These are phyloP conservation scores for Lochmaea crataegi DNA, from an alignment of 2,888 invertebrate species.

Conservation along the genomic window DNA sequence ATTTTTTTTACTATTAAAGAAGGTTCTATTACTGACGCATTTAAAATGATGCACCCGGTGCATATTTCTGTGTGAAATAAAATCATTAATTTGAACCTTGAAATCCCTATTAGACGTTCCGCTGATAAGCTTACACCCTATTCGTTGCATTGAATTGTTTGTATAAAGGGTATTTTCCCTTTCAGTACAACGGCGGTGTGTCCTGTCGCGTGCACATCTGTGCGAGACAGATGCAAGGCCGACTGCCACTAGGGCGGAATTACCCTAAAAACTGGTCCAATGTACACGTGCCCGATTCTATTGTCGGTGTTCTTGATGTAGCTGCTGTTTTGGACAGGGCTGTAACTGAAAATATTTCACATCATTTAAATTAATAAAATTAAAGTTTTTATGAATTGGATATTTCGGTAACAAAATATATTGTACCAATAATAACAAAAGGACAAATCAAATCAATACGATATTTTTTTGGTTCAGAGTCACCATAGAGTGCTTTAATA, in stretches of 20 bases:
- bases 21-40: too few species aligned
- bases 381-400: too few species aligned
- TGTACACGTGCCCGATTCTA: constrained; percentile 37
- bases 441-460: too few species aligned
- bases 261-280: constrained; percentile 35
- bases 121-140: constrained; percentile 27
- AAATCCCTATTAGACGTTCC: constrained; percentile 24
- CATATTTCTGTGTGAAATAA: constrained; percentile 12
- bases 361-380: too few species aligned
- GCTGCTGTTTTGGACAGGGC: constrained; percentile 11
- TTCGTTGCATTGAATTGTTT: constrained; percentile 24
- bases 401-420: too few species aligned
- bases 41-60: too few species aligned
- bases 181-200: constrained; percentile 28
- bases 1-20: too few species aligned
- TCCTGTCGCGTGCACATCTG: constrained; percentile 40
- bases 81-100: constrained; percentile 24
- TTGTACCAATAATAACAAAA: too few species aligned
- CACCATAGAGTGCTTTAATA: too few species aligned
- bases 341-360: not conserved
- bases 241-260: constrained; percentile 15
- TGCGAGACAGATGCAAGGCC: constrained; percentile 34
- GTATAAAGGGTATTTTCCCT: constrained; percentile 37
- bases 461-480: too few species aligned
- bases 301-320: constrained; percentile 29